A percentile compares a stretch with the other conserved stretches of the same genome.
phyloP scores from a whole-genome alignment of 1,140 invertebrate species.

The Solenopsis fugax region DNA sequence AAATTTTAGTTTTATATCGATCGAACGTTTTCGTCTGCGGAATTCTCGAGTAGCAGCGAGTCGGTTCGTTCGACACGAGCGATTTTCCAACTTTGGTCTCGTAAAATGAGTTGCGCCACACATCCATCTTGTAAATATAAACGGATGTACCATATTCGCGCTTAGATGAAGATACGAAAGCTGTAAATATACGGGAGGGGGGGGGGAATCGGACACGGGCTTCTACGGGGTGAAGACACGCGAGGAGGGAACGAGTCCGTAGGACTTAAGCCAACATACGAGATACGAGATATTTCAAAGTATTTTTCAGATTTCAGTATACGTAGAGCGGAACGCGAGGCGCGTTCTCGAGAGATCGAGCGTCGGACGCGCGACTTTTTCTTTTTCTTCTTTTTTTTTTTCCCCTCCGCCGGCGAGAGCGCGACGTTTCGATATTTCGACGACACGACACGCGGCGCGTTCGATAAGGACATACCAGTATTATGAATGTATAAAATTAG shows the following conservation, averaged over 20 bases:
- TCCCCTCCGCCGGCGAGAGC: not conserved
- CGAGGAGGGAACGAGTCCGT: not conserved
- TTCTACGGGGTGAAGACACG: not conserved
- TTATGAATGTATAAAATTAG: constrained; percentile 86
- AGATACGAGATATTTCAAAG: constrained; percentile 72
- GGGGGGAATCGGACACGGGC: not conserved
- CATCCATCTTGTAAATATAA: constrained; percentile 54
- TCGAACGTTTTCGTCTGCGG: not conserved
- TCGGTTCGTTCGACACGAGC: not conserved
- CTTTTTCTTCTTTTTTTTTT: not conserved
- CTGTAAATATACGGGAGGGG: constrained; percentile 50
- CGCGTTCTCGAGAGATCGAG: constrained; percentile 48
- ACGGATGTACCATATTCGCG: constrained; percentile 4
- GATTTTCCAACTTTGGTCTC: not conserved
- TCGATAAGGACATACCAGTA: constrained; percentile 85
- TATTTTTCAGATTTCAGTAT: constrained; percentile 81
- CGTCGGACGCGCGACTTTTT: not conserved
- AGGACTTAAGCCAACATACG: constrained; percentile 60
- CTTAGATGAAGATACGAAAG: constrained; percentile 22
- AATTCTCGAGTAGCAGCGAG: not conserved
- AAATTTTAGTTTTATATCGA: not conserved
- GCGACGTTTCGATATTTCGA: constrained; percentile 67
- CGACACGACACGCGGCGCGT: constrained; percentile 74
- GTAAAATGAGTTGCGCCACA: constrained; percentile 7
- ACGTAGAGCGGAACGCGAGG: constrained; percentile 66